Conservation (phyloP, 2,888 invertebrate species). For the Pyrrhosoma nymphula region DNA sequence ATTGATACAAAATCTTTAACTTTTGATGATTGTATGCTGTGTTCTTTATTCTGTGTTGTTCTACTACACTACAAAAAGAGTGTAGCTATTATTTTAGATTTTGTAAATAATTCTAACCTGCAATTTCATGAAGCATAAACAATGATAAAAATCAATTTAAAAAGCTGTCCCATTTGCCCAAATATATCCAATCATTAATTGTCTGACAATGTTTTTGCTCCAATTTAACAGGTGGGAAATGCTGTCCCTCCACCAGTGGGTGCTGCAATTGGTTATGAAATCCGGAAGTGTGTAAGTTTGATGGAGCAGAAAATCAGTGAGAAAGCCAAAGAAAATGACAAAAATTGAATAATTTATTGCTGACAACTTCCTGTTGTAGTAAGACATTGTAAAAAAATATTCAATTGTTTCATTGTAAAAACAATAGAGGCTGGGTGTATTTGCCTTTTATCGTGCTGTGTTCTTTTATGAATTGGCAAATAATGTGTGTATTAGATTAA, state of each 20-base stretch:
- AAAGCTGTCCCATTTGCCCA: too few species aligned
- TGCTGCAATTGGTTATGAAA: slow-evolving; percentile 87
- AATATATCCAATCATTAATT: too few species aligned
- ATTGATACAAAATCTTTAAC: too few species aligned
- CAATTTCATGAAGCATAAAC: too few species aligned
- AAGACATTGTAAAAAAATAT: neutral
- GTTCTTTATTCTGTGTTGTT: too few species aligned
- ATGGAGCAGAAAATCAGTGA: slow-evolving; percentile 39
- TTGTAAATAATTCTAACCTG: too few species aligned
- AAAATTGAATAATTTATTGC: neutral
- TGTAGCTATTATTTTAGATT: too few species aligned
- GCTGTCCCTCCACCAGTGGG: slow-evolving; percentile 93
- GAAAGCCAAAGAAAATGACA: neutral
- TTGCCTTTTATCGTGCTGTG: neutral
- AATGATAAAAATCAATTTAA: too few species aligned
- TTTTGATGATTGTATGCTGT: too few species aligned
- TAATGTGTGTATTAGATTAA: too few species aligned
- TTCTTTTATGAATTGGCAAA: too few species aligned
- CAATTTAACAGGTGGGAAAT: slow-evolving; percentile 83
- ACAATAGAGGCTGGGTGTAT: neutral
- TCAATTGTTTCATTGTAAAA: neutral
- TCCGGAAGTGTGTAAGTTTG: slow-evolving; percentile 78
- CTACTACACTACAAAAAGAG: too few species aligned
- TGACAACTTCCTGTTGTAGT: neutral
- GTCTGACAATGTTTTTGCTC: neutral